Evolutionary conservation across 2,888 invertebrate species (phyloP).

Genomic region (Coleophora deauratella): DNA sequence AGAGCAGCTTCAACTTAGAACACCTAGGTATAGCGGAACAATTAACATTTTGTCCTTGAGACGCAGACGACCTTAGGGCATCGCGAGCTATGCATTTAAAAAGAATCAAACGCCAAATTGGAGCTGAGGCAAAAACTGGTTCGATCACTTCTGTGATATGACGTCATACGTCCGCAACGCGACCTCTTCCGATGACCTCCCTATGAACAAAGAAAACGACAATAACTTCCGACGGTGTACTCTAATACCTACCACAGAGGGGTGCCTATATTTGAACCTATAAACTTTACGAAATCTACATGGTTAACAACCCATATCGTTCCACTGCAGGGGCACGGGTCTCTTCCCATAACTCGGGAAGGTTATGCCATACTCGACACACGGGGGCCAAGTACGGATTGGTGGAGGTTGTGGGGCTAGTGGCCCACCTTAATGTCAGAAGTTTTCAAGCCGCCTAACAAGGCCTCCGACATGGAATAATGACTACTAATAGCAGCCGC

Average conservation of each 20-base stretch:
- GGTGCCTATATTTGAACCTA: neutral
- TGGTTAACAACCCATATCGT: too few relatives aligned
- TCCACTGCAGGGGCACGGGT: too few relatives aligned
- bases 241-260: conserved; percentile 19
- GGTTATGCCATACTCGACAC: too few relatives aligned
- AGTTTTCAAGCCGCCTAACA: too few relatives aligned
- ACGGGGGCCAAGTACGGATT: too few relatives aligned
- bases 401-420: too few relatives aligned
- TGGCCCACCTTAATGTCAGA: too few relatives aligned
- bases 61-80: conserved; percentile 65
- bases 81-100: conserved; percentile 64
- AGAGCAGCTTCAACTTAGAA: too few relatives aligned
- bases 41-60: conserved; percentile 57
- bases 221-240: conserved; percentile 15
- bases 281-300: too few relatives aligned
- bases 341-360: too few relatives aligned
- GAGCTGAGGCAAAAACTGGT: conserved; percentile 60
- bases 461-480: too few relatives aligned
- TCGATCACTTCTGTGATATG: conserved; percentile 39
- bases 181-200: conserved; percentile 42
- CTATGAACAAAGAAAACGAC: conserved; percentile 31
- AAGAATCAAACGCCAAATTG: conserved; percentile 67
- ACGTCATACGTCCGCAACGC: conserved; percentile 52
- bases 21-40: conserved; percentile 24
- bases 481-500: too few relatives aligned